phyloP scores from a whole-genome alignment of 2,113 vertebrate genomes.

The Corydoras sp. region DNA sequence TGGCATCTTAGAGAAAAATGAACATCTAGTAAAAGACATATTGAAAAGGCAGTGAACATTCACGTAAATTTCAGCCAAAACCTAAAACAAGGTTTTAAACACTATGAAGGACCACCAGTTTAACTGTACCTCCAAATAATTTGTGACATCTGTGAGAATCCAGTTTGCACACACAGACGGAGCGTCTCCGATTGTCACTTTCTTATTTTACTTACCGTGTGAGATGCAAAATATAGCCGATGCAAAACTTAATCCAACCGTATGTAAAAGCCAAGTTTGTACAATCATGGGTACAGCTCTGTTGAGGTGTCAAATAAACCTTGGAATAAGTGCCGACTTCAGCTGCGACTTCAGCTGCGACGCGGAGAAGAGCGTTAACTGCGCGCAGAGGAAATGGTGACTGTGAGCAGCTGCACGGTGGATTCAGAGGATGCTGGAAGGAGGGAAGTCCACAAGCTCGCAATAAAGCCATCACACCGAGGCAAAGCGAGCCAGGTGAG shows the following conservation, averaged over 20 bases:
- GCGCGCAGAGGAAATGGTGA: background rate
- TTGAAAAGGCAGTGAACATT: no score
- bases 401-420: background rate
- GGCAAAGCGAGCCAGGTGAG: no score
- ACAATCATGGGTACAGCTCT: constrained; percentile 70
- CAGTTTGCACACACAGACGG: background rate
- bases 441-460: no score
- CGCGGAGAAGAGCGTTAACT: background rate
- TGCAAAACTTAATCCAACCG: constrained; percentile 63
- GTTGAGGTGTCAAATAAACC: constrained; percentile 29
- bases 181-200: background rate
- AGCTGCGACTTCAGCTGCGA: constrained; percentile 44
- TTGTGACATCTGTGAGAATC: no score
- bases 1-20: no score
- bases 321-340: constrained; percentile 44
- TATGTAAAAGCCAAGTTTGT: constrained; percentile 58
- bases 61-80: no score
- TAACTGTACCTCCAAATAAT: no score
- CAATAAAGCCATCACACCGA: no score
- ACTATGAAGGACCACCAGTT: no score
- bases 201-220: constrained; percentile 59
- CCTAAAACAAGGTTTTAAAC: no score
- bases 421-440: no score
- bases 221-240: constrained; percentile 49
- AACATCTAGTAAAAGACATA: no score